These are phyloP conservation scores for Zapornia atra DNA, from an alignment of 2,113 vertebrate species.

Conservation along the genomic window DNA sequence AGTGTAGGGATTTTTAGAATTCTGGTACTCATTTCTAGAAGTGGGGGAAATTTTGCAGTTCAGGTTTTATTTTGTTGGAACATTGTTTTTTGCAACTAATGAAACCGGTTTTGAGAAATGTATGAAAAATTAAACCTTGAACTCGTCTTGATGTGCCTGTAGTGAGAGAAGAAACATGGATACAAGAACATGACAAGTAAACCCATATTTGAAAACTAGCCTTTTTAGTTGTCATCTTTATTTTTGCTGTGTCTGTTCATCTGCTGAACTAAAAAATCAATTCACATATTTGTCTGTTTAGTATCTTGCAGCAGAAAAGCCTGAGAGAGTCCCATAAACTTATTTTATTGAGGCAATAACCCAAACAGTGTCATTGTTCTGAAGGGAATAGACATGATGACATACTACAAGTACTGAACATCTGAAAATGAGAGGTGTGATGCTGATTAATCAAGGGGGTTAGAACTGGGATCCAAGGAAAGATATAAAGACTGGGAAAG, in stretches of 20 bases:
- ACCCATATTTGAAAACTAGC: neutral
- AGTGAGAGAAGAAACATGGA: neutral
- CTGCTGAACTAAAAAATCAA: neutral
- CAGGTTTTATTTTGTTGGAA: neutral
- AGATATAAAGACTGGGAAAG: neutral
- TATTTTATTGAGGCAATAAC: neutral
- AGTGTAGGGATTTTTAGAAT: neutral
- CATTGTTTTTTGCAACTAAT: neutral
- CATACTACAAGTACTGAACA: neutral
- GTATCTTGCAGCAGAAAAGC: neutral
- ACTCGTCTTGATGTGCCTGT: neutral
- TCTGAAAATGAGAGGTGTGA: accelerated
- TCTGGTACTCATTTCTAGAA: neutral
- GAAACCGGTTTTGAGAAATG: neutral
- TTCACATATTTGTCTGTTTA: neutral
- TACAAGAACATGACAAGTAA: neutral
- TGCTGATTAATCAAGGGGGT: neutral
- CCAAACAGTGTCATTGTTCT: neutral
- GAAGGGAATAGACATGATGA: neutral
- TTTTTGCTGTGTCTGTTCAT: neutral
- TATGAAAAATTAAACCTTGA: neutral
- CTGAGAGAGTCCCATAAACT: neutral
- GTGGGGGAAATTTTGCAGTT: neutral
- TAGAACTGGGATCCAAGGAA: neutral
- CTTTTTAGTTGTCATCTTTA: neutral